These are phyloP conservation scores for Caenorhabditis sp. DNA, from an alignment of 2,888 invertebrate species.

Conservation along the genomic window DNA sequence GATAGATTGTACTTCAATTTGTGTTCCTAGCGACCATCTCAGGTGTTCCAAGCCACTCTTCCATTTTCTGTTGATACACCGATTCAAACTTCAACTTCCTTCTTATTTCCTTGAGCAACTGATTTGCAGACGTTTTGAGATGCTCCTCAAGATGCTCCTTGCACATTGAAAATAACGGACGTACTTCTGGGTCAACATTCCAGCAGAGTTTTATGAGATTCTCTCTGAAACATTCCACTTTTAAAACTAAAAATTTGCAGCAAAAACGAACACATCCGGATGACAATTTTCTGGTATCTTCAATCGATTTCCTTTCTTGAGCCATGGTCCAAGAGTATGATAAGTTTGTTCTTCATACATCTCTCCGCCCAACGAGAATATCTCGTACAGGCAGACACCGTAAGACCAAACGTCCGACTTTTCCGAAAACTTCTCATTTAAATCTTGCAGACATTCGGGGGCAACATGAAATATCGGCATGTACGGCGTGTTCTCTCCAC, in stretches of 20 bases:
- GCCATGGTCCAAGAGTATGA: too few species aligned
- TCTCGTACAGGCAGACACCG: slow-evolving; percentile 86
- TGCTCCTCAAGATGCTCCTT: slow-evolving; percentile 55
- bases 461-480: slow-evolving; percentile 99
- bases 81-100: slow-evolving; percentile 52
- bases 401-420: slow-evolving; percentile 85
- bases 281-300: slow-evolving; percentile 86
- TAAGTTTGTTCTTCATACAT: slow-evolving; percentile 86
- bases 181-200: slow-evolving; percentile 88
- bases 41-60: slow-evolving; percentile 4
- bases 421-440: slow-evolving; percentile 87
- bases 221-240: too few species aligned
- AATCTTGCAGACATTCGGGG: slow-evolving; percentile 91
- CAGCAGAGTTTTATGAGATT: slow-evolving; percentile 90
- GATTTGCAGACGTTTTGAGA: slow-evolving; percentile 40
- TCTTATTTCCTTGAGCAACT: slow-evolving; percentile 27
- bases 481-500: slow-evolving; percentile 8
- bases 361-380: slow-evolving; percentile 87
- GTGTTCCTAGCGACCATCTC: background rate
- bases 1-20: too few species aligned
- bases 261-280: slow-evolving; percentile 89
- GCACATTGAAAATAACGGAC: slow-evolving; percentile 88
- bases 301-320: background rate
- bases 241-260: background rate
- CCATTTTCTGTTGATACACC: background rate